These are phyloP conservation scores for Vanessa cardui DNA, from an alignment of 2,888 invertebrate genomes.

Conservation along the genomic window DNA sequence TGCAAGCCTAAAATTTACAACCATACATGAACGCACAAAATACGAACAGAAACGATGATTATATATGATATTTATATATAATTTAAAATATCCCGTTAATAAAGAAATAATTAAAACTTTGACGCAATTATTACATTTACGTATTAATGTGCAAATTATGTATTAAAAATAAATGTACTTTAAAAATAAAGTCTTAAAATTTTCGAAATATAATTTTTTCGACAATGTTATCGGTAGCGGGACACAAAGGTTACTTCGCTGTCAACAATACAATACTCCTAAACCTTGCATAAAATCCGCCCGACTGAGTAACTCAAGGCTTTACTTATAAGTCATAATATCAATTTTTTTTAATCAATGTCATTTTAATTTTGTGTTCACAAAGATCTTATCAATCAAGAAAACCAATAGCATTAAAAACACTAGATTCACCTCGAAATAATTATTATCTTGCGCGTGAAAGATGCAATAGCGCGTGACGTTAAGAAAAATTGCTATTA, in stretches of 20 bases:
- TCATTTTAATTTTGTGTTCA: slow-evolving; percentile 16
- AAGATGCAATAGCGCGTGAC: neutral
- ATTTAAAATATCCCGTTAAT: too few species aligned
- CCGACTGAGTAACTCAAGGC: slow-evolving; percentile 31
- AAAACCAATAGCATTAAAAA: neutral
- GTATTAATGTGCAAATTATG: neutral
- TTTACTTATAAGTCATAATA: slow-evolving; percentile 20
- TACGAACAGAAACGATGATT: too few species aligned
- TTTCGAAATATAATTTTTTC: slow-evolving; percentile 20
- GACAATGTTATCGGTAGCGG: slow-evolving; percentile 49
- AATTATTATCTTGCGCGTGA: neutral
- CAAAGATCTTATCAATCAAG: slow-evolving; percentile 9
- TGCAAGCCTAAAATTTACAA: too few species aligned
- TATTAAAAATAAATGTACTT: neutral
- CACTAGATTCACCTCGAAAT: neutral
- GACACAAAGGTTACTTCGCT: slow-evolving; percentile 39
- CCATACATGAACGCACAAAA: too few species aligned
- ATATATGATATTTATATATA: too few species aligned
- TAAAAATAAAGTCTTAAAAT: neutral
- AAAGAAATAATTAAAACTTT: too few species aligned
- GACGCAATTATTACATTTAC: too few species aligned
- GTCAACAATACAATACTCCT: slow-evolving; percentile 48
- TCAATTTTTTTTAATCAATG: slow-evolving; percentile 18
- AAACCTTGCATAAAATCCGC: slow-evolving; percentile 30
- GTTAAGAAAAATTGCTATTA: neutral